Evolutionary conservation across 2,113 vertebrate genomes (phyloP).

Genomic region (Mus pahari): DNA sequence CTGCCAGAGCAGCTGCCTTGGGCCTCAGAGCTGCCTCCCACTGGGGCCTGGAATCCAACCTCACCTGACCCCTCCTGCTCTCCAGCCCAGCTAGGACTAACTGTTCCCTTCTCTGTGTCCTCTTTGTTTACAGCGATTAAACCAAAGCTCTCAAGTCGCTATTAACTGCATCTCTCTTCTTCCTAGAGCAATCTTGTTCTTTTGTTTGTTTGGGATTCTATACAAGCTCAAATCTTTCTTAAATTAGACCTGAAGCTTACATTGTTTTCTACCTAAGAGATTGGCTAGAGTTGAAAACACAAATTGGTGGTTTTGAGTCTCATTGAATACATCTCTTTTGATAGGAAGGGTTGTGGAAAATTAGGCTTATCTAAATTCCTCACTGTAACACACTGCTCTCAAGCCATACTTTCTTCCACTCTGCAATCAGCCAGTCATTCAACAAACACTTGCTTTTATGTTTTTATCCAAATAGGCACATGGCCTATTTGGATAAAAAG

Average conservation of each 20-base stretch:
- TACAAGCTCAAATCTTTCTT: conserved; percentile 1
- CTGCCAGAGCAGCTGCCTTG: conserved; percentile 32
- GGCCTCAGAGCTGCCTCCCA: not conserved
- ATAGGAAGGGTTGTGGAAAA: not conserved
- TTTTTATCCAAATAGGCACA: not conserved
- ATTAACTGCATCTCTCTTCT: conserved; percentile 17
- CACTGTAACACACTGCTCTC: not conserved
- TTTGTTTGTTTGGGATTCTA: conserved; percentile 42
- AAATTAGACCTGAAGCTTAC: not conserved
- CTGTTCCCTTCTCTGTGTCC: not conserved
- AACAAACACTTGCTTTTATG: not conserved
- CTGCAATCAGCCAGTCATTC: not conserved
- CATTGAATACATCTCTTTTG: not conserved
- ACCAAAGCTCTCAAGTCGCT: not conserved
- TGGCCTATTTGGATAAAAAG: not conserved
- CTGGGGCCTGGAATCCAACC: not conserved
- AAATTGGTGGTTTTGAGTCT: conserved; percentile 13
- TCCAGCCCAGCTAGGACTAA: not conserved
- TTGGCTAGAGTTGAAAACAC: not conserved
- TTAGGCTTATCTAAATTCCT: not conserved
- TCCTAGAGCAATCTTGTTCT: not conserved
- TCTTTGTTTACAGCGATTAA: not conserved
- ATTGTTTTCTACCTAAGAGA: conserved; percentile 1
- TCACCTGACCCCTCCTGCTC: not conserved
- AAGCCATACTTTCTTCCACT: not conserved